Evolutionary conservation across 2,797 vertebrate genomes (phyloP).

Genomic region (Yasuhikotakia modesta): DNA sequence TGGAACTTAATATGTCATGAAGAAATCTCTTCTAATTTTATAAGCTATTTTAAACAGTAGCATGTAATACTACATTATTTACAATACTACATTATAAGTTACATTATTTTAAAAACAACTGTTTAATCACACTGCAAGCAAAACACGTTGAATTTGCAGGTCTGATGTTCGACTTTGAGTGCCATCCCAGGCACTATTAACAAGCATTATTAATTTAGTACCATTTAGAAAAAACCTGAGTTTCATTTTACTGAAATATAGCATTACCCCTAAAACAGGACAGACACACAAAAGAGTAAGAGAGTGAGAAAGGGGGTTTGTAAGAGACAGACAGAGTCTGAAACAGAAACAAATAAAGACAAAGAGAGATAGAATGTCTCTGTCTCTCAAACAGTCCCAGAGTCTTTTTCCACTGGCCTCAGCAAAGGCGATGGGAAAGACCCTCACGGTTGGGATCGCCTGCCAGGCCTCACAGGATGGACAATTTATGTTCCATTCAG

Average conservation of each 20-base stretch:
- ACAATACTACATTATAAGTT: no score
- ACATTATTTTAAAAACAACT: no score
- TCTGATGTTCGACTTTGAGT: no score
- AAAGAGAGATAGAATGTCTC: not conserved
- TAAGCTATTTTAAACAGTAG: not conserved
- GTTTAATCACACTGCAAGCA: no score
- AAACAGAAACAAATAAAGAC: not conserved
- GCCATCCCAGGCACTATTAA: no score
- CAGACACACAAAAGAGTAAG: not conserved
- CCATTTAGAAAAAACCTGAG: no score
- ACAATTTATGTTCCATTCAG: slow-evolving; percentile 43
- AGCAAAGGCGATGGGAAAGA: slow-evolving; percentile 23
- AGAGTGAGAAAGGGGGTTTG: not conserved
- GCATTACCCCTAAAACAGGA: not conserved
- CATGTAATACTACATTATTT: no score
- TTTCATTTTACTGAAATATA: no score
- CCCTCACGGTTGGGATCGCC: not conserved
- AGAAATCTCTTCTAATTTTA: no score
- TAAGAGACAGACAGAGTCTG: not conserved
- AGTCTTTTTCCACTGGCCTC: slow-evolving; percentile 5
- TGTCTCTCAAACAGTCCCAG: not conserved
- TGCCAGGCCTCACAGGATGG: slow-evolving; percentile 18
- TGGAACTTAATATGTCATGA: not conserved
- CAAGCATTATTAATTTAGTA: no score
- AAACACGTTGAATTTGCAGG: no score